Percentiles rank a stretch among this genome's conserved stretches.
phyloP scores from a whole-genome alignment of 1,140 invertebrate species.

The Danaus plexippus region DNA sequence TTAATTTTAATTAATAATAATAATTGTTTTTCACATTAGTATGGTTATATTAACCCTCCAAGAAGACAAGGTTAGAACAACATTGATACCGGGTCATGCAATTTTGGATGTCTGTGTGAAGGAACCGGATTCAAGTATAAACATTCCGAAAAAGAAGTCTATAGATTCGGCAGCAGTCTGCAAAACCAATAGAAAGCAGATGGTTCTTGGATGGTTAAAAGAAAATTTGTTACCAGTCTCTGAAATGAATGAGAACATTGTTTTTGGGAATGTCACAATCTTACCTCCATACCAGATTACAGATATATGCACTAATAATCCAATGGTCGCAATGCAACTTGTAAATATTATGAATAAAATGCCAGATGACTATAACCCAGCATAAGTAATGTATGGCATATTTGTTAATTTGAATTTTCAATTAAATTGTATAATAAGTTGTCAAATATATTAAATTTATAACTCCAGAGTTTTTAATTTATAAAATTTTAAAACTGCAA shows the following conservation, averaged over 20 bases:
- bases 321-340: conserved; percentile 49
- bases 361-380: conserved; percentile 25
- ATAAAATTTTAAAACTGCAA: no score
- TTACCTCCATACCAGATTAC: conserved; percentile 43
- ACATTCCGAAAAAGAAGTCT: conserved; percentile 17
- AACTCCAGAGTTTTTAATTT: no score
- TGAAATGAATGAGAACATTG: conserved; percentile 42
- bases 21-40: conserved; percentile 33
- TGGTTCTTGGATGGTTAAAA: conserved; percentile 47
- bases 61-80: conserved; percentile 31
- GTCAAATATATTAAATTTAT: no score
- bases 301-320: conserved; percentile 52
- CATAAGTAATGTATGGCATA: no score
- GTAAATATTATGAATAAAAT: conserved; percentile 47
- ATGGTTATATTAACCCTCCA: conserved; percentile 36
- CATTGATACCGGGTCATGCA: conserved; percentile 52
- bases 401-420: no score
- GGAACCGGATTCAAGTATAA: conserved; percentile 16
- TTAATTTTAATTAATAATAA: conserved; percentile 5
- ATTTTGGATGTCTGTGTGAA: conserved; percentile 33
- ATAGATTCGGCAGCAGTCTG: conserved; percentile 13
- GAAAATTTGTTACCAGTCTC: conserved; percentile 42
- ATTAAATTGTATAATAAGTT: no score
- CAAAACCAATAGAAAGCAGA: conserved; percentile 30
- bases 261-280: conserved; percentile 44